These are phyloP conservation scores for Columba livia DNA, from an alignment of 2,113 vertebrate genomes.

Conservation along the genomic window DNA sequence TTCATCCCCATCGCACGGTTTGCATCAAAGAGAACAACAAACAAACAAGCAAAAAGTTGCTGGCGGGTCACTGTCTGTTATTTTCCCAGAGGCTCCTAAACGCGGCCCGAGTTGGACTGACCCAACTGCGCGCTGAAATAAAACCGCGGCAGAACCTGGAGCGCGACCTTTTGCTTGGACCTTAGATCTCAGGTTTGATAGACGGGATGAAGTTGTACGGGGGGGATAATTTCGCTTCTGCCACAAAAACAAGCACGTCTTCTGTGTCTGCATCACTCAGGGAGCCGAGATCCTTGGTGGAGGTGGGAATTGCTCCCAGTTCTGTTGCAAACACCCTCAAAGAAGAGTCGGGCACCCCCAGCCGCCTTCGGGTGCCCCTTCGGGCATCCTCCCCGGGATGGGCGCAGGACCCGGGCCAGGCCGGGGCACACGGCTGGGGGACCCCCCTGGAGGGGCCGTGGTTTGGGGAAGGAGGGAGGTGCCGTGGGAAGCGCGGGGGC, in stretches of 20 bases:
- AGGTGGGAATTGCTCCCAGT: neutral
- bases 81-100: neutral
- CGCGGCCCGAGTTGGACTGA: rapidly evolving
- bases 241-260: rapidly evolving
- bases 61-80: neutral
- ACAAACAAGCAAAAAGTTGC: neutral
- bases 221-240: rapidly evolving
- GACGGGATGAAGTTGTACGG: rapidly evolving
- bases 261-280: neutral
- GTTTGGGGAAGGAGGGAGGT: neutral
- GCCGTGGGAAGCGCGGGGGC: neutral
- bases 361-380: rapidly evolving
- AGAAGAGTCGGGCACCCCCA: rapidly evolving
- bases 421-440: too few species aligned
- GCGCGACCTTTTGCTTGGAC: rapidly evolving
- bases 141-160: neutral
- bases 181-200: rapidly evolving
- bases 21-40: rapidly evolving
- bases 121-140: rapidly evolving
- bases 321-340: rapidly evolving
- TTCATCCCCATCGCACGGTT: rapidly evolving
- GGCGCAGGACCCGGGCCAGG: too few species aligned
- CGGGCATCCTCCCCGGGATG: neutral
- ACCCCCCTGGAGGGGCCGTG: neutral
- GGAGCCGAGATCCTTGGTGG: neutral